These are phyloP conservation scores for Phytoseiulus persimilis DNA, from an alignment of 2,888 invertebrate species.

Conservation along the genomic window DNA sequence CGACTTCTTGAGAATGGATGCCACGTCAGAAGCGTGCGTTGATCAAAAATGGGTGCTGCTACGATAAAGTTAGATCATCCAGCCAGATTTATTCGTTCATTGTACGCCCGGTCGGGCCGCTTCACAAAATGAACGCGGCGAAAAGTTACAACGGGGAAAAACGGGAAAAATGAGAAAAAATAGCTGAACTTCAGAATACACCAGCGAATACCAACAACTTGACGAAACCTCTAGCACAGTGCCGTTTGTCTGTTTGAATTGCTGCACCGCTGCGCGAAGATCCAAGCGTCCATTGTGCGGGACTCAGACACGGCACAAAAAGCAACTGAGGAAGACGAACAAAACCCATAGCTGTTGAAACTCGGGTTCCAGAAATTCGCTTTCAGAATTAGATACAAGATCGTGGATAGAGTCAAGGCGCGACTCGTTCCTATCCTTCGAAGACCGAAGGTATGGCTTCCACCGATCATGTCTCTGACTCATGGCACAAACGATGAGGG, in stretches of 20 bases:
- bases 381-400: not conserved
- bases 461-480: no score
- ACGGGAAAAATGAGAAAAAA: not conserved
- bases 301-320: not conserved
- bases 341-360: not conserved
- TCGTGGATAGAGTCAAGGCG: no score
- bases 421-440: no score
- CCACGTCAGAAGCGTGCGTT: not conserved
- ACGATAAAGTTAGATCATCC: not conserved
- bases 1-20: not conserved
- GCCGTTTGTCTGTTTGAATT: not conserved
- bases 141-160: not conserved
- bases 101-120: not conserved
- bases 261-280: not conserved
- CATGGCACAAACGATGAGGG: no score
- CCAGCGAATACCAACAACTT: not conserved
- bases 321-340: not conserved
- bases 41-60: constrained; percentile 5
- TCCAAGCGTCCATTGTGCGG: not conserved
- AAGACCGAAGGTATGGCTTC: no score
- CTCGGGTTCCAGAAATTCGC: not conserved
- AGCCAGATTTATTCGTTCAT: not conserved
- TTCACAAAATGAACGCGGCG: not conserved
- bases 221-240: not conserved
- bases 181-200: not conserved